Evolutionary conservation across 2,888 invertebrate genomes (phyloP).

Genomic region (Arrhopalites spinosus): DNA sequence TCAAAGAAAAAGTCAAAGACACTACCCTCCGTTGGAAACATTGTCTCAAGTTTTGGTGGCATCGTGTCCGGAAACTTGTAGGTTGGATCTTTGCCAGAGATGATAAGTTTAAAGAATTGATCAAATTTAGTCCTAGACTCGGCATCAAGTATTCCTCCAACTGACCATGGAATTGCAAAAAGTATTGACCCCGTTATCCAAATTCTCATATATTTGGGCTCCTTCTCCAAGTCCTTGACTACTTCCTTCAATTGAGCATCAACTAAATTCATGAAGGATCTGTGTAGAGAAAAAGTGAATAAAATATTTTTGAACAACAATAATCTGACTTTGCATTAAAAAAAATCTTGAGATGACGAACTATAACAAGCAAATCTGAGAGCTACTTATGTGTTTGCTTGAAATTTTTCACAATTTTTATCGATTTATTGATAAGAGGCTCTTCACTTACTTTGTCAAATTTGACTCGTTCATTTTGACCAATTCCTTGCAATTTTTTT

Average conservation of each 20-base stretch:
- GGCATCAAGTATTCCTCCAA: constrained; percentile 78
- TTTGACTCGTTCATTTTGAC: constrained; percentile 74
- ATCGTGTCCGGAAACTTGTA: constrained; percentile 42
- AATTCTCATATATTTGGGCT: constrained; percentile 69
- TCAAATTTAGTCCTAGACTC: constrained; percentile 69
- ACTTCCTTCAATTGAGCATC: constrained; percentile 79
- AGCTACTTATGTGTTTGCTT: neutral
- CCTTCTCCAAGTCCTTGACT: constrained; percentile 67
- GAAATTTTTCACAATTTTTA: neutral
- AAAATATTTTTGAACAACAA: neutral
- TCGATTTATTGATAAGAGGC: too few species aligned
- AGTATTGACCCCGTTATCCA: constrained; percentile 81
- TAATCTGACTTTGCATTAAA: too few species aligned
- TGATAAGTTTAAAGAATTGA: constrained; percentile 59
- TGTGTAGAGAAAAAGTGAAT: constrained; percentile 49
- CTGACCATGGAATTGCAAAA: constrained; percentile 79
- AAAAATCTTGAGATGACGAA: too few species aligned
- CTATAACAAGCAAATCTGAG: too few species aligned
- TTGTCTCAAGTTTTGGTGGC: constrained; percentile 68
- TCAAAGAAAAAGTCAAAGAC: constrained; percentile 82
- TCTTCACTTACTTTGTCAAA: constrained; percentile 55
- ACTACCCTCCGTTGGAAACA: constrained; percentile 76
- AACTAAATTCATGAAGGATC: constrained; percentile 73
- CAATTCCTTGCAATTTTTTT: constrained; percentile 70
- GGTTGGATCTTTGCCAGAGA: constrained; percentile 55